A percentile compares a stretch with the other conserved stretches of the same genome.
phyloP scores from a whole-genome alignment of 37 sponge, comb jelly and placozoan species.

The Beroe forskalii region DNA sequence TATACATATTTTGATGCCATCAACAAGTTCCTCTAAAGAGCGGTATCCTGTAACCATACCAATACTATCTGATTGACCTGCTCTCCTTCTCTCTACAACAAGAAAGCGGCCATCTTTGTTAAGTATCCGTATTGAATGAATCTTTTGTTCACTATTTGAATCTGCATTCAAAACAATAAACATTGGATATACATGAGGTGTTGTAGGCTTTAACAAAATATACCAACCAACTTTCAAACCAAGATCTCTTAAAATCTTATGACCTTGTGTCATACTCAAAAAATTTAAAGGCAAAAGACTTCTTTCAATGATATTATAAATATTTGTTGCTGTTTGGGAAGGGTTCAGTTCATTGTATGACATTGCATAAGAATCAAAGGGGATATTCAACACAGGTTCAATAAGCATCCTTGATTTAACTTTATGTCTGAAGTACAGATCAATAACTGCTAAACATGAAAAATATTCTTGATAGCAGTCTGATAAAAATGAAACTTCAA shows the following conservation, averaged over 20 bases:
- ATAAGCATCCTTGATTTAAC: conserved; percentile 32
- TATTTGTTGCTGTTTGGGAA: conserved; percentile 31
- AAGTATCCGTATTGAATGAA: background rate
- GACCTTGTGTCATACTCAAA: background rate
- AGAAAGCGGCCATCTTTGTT: conserved; percentile 2
- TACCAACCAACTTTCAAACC: conserved; percentile 52
- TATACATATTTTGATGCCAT: conserved; percentile 4
- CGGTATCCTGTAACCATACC: background rate
- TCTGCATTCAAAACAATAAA: conserved; percentile 24
- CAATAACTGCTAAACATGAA: conserved; percentile 38
- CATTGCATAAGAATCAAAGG: conserved; percentile 39
- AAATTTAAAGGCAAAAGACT: conserved; percentile 3
- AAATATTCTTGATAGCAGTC: background rate
- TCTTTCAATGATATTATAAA: conserved; percentile 35
- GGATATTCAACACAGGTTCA: background rate
- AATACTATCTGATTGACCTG: background rate
- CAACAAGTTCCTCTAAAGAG: conserved; percentile 18
- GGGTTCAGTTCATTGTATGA: conserved; percentile 51
- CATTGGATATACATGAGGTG: conserved; percentile 8
- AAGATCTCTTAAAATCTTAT: conserved; percentile 7
- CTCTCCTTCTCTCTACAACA: conserved; percentile 11
- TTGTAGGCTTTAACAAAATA: background rate
- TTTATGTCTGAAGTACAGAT: conserved; percentile 1
- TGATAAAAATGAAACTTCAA: background rate
- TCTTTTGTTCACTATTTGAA: background rate